Evolutionary conservation across 1,140 invertebrate genomes (phyloP), one percentile per base, ranked within the genome.

Genomic region (Halotydeus destructor): DNA sequence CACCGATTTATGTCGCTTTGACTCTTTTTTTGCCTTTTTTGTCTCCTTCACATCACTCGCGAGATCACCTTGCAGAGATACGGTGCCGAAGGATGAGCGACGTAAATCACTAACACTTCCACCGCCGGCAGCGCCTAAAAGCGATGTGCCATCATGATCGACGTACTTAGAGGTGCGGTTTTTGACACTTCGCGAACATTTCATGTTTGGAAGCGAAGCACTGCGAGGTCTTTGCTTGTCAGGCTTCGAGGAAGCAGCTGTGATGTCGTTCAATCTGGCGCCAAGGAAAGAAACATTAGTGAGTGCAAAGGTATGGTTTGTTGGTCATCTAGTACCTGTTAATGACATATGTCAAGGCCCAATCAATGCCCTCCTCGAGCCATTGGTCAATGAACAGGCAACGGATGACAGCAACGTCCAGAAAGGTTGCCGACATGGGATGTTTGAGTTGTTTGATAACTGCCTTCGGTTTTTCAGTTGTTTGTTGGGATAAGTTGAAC

Each of bases 351-450:
- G 86, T 78, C n/a, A 97, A 60, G 22, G 83, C 85, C 93, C 93
- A 99, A 62, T 78, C 84, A 22, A 96, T 75, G 1, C 93, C 93
- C 61, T 97, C 89, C 59, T 96, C 89, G 53, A 82, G 75, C 94
- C 94, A 99, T 55, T 93, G 84, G 0, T 80, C 71, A 44, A 91
- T 79, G 59, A 97, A 93, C n/a, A 99, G 68, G 61, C 89, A 97
- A 38, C 89, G 69, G 19, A 98, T 57, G 4, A 94, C 85, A 11
- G 86, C 83, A 9, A 98, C 81, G 61, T 99, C 94, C 21, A 98
- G 60, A 54, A 89, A 93, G 26, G 85, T 93, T 1, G 93, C 86
- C 19, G 81, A 72, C 19, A 25, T 38, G 28, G 38, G 46, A 49
- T 47, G 14, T 19, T n/a, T n/a, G n/a, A n/a, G n/a, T n/a, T 12